Conservation (phyloP, 2,113 vertebrate species). For the Petrocephalus microphthalmus region DNA sequence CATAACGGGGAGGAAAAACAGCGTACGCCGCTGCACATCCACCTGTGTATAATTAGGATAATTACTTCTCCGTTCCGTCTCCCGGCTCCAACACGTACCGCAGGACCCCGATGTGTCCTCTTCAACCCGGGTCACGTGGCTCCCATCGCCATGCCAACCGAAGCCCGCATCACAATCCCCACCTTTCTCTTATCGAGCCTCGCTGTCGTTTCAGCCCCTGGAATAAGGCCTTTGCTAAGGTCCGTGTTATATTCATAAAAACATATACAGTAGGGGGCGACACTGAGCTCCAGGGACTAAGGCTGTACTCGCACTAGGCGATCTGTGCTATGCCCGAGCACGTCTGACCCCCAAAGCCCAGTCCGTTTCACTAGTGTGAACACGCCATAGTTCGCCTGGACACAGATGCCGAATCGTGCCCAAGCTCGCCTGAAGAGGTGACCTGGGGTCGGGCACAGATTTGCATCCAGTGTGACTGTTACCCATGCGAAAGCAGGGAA, state of each 20-base stretch:
- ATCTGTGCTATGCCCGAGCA: neutral
- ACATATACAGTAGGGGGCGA: neutral
- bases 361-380: neutral
- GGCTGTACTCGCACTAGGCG: neutral
- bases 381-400: neutral
- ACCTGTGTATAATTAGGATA: neutral
- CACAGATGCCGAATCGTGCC: no score
- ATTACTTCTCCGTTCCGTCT: neutral
- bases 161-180: neutral
- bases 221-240: neutral
- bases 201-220: neutral
- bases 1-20: neutral
- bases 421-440: no score
- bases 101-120: neutral
- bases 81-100: neutral
- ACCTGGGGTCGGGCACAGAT: no score
- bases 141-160: neutral
- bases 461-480: neutral
- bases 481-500: neutral
- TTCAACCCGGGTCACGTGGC: neutral
- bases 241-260: neutral
- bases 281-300: neutral
- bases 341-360: neutral
- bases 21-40: neutral
- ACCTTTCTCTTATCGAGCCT: neutral